Conservation (phyloP, 2,888 invertebrate genomes). For the Andrena hattorfiana region DNA sequence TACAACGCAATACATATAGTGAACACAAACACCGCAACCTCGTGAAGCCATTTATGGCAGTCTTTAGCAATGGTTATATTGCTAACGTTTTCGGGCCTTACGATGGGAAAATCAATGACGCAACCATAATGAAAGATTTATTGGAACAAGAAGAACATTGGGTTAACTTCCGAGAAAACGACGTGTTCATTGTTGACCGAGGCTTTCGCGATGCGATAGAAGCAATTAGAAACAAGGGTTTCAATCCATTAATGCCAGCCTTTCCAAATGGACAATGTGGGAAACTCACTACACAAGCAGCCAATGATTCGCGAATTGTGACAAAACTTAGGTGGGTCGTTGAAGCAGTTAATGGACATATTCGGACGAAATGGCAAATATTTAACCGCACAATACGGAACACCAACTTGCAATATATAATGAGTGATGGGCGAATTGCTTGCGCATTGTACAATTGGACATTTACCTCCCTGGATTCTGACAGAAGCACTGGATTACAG, state of each 20-base stretch:
- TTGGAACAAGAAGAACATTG: constrained; percentile 1
- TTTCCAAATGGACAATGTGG: not conserved
- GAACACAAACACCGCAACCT: not conserved
- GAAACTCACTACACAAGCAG: too few relatives aligned
- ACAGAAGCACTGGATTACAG: too few relatives aligned
- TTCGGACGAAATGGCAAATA: too few relatives aligned
- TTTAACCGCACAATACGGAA: too few relatives aligned
- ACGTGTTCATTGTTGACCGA: constrained; percentile 3
- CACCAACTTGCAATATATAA: too few relatives aligned
- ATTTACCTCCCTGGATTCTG: too few relatives aligned
- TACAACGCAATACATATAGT: too few relatives aligned
- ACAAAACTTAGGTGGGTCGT: too few relatives aligned
- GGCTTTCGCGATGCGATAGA: constrained; percentile 3
- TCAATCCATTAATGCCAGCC: constrained; percentile 3
- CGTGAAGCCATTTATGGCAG: constrained; percentile 3
- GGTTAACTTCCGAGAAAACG: constrained; percentile 1
- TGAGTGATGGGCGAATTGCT: too few relatives aligned
- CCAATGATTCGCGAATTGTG: too few relatives aligned
- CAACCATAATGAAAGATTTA: constrained; percentile 3
- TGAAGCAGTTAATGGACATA: too few relatives aligned
- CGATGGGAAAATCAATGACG: not conserved
- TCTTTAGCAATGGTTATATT: constrained; percentile 3
- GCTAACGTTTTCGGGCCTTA: not conserved
- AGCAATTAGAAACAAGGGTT: not conserved
- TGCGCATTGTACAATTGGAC: too few relatives aligned